phyloP scores from a whole-genome alignment of 1,140 invertebrate genomes.

The Triops cancriformis region DNA sequence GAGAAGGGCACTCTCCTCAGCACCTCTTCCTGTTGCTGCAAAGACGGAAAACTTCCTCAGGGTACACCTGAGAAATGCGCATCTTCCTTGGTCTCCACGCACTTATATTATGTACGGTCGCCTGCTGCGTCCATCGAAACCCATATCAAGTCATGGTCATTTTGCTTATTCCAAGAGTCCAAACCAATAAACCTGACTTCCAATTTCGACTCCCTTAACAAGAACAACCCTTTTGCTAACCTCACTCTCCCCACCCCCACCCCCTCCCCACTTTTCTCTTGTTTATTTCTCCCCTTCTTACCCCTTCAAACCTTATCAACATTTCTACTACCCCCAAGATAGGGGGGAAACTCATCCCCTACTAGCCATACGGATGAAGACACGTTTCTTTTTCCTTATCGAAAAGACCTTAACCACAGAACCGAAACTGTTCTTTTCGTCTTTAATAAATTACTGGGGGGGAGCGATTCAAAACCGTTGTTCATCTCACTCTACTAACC shows the following conservation, averaged over 20 bases:
- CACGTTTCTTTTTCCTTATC: neutral
- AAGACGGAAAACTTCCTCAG: neutral
- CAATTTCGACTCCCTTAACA: neutral
- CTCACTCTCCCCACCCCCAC: neutral
- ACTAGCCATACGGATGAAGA: neutral
- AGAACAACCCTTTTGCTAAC: neutral
- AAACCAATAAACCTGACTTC: neutral
- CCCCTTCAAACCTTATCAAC: neutral
- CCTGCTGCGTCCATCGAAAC: conserved; percentile 2
- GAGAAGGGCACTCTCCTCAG: neutral
- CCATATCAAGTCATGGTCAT: neutral
- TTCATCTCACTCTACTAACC: neutral
- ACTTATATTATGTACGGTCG: neutral
- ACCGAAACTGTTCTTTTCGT: neutral
- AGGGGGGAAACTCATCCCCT: neutral
- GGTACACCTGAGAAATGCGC: conserved; percentile 1
- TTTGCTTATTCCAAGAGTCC: neutral
- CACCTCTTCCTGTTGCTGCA: neutral
- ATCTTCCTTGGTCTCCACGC: neutral
- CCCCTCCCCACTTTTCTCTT: neutral
- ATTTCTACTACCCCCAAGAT: neutral
- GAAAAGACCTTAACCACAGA: neutral
- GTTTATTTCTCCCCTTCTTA: neutral
- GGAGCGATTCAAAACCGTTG: neutral
- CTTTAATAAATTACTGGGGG: neutral